Evolutionary conservation across 64 coral and sea anemone species (phyloP).

Genomic region (Astreopora myriophthalma): DNA sequence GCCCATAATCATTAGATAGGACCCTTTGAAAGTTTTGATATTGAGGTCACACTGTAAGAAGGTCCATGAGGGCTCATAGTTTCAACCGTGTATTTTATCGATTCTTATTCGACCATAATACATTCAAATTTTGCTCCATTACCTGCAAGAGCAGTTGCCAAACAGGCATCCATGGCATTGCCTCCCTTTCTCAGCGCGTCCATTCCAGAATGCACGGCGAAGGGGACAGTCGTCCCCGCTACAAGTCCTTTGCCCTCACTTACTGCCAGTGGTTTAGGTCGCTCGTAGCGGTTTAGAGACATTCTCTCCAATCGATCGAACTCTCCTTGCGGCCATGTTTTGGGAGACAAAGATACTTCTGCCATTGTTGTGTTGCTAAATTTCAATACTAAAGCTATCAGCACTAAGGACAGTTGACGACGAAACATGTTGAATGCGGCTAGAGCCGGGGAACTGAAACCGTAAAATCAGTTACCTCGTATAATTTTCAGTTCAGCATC

Average conservation of each 20-base stretch:
- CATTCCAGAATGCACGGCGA: constrained; percentile 69
- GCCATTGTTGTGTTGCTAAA: background rate
- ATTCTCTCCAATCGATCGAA: constrained; percentile 45
- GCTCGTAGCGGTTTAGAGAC: background rate
- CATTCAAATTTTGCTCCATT: background rate
- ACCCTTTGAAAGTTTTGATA: too few species aligned
- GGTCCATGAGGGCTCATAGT: background rate
- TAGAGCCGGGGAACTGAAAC: too few species aligned
- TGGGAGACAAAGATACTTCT: constrained; percentile 33
- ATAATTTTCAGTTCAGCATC: too few species aligned
- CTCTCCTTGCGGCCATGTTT: constrained; percentile 35
- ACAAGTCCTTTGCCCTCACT: constrained; percentile 45
- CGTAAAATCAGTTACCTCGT: too few species aligned
- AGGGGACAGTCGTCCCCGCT: constrained; percentile 47
- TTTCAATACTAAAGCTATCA: background rate
- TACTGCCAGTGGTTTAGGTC: constrained; percentile 50
- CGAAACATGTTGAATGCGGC: too few species aligned
- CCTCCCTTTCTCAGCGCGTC: constrained; percentile 66
- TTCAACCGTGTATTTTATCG: too few species aligned
- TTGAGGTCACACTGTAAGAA: too few species aligned
- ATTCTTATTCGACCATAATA: background rate
- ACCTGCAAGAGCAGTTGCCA: constrained; percentile 66
- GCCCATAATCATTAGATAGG: background rate
- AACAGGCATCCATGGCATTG: constrained; percentile 72
- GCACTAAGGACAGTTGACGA: too few species aligned